A percentile compares a stretch with the other conserved stretches of the same genome.
phyloP scores from a whole-genome alignment of 2,797 vertebrate genomes.

The Malacoraja senta region DNA sequence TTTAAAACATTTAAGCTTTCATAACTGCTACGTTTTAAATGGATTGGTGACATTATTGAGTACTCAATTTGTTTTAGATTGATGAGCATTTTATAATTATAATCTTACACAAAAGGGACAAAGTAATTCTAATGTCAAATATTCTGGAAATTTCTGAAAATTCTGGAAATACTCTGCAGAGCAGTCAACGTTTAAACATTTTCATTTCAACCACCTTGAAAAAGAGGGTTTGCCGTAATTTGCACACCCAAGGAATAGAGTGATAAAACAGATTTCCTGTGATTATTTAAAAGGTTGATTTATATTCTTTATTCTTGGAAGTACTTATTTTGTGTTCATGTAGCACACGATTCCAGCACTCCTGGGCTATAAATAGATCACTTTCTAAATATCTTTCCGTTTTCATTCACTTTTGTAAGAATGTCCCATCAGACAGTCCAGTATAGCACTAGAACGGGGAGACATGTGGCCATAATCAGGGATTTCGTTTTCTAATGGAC shows the following conservation, averaged over 20 bases:
- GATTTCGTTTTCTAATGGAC: neutral
- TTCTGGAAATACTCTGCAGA: no score
- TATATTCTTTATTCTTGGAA: neutral
- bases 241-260: neutral
- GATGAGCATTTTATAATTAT: no score
- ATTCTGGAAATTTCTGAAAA: no score
- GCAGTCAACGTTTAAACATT: no score
- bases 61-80: no score
- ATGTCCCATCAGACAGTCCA: neutral
- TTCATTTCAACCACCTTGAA: neutral
- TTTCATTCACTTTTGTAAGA: neutral
- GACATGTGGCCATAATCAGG: neutral
- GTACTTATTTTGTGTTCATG: neutral
- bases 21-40: neutral
- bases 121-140: no score
- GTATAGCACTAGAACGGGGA: neutral
- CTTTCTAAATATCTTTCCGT: neutral
- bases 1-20: neutral
- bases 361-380: neutral
- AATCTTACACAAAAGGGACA: no score
- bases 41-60: neutral
- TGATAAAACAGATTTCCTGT: neutral
- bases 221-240: neutral
- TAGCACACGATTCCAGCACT: neutral
- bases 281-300: neutral